A percentile compares a stretch with the other conserved stretches of the same genome.
phyloP scores from a whole-genome alignment of 2,113 vertebrate species.

The Oceanodroma tethys region DNA sequence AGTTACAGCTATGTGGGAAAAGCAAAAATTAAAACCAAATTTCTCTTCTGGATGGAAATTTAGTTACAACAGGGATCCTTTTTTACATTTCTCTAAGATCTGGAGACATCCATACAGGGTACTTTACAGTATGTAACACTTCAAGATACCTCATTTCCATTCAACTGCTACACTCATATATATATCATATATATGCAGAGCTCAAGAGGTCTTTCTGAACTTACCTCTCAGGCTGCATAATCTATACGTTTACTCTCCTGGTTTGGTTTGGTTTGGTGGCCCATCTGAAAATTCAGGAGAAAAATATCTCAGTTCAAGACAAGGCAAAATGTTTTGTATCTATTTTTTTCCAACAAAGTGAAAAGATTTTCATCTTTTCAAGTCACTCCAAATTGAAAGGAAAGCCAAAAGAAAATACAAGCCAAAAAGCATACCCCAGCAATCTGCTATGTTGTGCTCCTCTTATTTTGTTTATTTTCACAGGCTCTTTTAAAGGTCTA shows the following conservation, averaged over 20 bases:
- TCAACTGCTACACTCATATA: not conserved
- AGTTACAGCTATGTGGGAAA: not conserved
- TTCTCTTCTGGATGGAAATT: not conserved
- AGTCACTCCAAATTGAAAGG: not conserved
- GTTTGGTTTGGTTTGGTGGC: not conserved
- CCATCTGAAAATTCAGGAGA: not conserved
- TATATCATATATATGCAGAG: not conserved
- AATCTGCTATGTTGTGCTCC: not conserved
- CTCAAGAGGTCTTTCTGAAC: not conserved
- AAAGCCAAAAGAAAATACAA: slow-evolving; percentile 26
- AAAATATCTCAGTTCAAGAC: not conserved
- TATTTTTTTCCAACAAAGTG: not conserved
- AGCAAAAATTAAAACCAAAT: not conserved
- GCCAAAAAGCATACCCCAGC: not conserved
- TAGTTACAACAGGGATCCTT: not conserved
- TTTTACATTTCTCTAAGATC: not conserved
- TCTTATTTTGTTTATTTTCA: not conserved
- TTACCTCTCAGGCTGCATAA: not conserved
- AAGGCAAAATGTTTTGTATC: not conserved
- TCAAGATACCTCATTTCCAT: not conserved
- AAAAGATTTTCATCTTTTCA: not conserved
- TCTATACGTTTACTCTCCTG: not conserved
- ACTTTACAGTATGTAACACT: not conserved
- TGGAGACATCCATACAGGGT: not conserved
- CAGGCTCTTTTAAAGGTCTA: not conserved